Percentiles rank a stretch among this genome's conserved stretches.
phyloP scores from a whole-genome alignment of 2,113 vertebrate genomes.

The Pyrgilauda ruficollis region DNA sequence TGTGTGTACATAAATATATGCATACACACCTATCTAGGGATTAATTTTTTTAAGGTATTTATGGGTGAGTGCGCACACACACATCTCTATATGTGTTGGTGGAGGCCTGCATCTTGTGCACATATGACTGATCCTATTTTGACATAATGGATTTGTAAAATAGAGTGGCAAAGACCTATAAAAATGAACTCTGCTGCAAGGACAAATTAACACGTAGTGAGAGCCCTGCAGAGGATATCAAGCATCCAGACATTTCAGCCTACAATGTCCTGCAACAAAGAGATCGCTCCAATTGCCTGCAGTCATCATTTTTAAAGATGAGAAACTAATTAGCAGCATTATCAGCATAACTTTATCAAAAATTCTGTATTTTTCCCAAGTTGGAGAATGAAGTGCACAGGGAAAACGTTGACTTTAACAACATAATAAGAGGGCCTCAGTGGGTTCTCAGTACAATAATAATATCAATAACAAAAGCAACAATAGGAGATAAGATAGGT shows the following conservation, averaged over 20 bases:
- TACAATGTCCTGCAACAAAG: constrained; percentile 39
- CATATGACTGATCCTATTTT: background rate
- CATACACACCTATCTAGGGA: background rate
- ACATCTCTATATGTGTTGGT: accelerated
- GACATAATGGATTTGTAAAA: background rate
- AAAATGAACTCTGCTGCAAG: constrained; percentile 5
- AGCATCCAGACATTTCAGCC: background rate
- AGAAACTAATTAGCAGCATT: constrained; percentile 52
- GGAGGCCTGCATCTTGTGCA: background rate
- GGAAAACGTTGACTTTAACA: constrained; percentile 2
- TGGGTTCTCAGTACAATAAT: background rate
- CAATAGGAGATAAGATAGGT: background rate
- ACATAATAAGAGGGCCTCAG: background rate
- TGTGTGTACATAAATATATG: background rate
- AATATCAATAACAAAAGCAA: background rate
- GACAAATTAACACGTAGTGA: constrained; percentile 42
- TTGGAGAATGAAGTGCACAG: background rate
- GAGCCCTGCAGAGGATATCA: constrained; percentile 42
- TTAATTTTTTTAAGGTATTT: background rate
- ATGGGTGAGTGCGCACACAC: background rate
- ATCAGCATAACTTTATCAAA: constrained; percentile 48
- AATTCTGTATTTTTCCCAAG: background rate
- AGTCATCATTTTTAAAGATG: constrained; percentile 28
- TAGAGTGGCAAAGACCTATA: background rate
- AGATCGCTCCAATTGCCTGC: background rate